A percentile compares a stretch with the other conserved stretches of the same genome.
phyloP scores from a whole-genome alignment of 2,113 vertebrate species.

The Capricornis sumatraensis region DNA sequence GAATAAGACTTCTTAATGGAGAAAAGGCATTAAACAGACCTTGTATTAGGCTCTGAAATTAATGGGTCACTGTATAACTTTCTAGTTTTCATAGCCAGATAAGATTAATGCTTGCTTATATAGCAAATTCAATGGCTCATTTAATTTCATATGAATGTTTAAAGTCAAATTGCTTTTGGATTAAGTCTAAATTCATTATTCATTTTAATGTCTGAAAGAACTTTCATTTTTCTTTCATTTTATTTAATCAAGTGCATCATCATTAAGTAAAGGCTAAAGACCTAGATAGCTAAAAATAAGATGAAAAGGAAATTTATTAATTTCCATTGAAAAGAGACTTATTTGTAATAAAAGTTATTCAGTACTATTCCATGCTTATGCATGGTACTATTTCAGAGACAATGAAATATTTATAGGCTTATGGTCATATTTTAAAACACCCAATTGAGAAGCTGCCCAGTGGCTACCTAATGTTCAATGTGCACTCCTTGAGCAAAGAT shows the following conservation, averaged over 20 bases:
- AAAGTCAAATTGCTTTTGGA: conserved; percentile 91
- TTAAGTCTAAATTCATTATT: conserved; percentile 90
- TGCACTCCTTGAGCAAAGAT: conserved; percentile 27
- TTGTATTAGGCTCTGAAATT: conserved; percentile 86
- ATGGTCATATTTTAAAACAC: conserved; percentile 41
- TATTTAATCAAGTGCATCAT: conserved; percentile 86
- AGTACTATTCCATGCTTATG: conserved; percentile 68
- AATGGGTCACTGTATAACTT: conserved; percentile 87
- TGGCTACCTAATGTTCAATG: background rate
- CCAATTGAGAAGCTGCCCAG: conserved; percentile 37
- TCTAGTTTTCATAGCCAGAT: conserved; percentile 84
- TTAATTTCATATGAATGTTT: conserved; percentile 91
- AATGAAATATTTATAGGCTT: conserved; percentile 62
- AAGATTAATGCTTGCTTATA: conserved; percentile 92
- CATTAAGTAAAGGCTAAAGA: conserved; percentile 82
- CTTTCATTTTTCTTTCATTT: conserved; percentile 88
- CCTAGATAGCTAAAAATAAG: conserved; percentile 77
- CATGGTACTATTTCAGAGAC: conserved; percentile 50
- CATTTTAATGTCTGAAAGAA: conserved; percentile 86
- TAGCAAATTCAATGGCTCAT: conserved; percentile 91
- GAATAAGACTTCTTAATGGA: conserved; percentile 86
- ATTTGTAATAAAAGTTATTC: conserved; percentile 79
- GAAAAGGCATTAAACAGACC: conserved; percentile 85
- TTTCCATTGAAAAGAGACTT: conserved; percentile 77
- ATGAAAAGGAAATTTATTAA: conserved; percentile 82